Evolutionary conservation across 2,888 invertebrate species (phyloP).

Genomic region (Sarcophaga carnaria): DNA sequence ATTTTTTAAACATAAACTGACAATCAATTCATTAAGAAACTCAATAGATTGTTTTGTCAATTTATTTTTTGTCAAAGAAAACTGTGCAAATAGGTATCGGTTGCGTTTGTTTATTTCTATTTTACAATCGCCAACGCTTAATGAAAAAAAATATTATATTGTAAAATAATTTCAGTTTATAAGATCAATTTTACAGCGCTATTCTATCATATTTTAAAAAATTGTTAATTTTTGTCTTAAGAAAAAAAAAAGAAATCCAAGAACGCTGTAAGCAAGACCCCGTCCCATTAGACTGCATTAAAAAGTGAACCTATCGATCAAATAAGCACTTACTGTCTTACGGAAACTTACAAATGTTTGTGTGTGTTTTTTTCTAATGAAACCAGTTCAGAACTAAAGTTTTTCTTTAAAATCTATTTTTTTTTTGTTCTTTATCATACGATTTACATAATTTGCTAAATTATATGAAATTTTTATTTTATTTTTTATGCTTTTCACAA

Average conservation of each 20-base stretch:
- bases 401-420: conserved; percentile 23
- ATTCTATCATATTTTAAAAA: too few relatives aligned
- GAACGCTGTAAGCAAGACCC: conserved; percentile 33
- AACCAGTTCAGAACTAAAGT: conserved; percentile 57
- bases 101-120: too few relatives aligned
- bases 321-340: conserved; percentile 58
- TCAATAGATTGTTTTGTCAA: too few relatives aligned
- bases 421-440: background rate
- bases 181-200: too few relatives aligned
- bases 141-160: too few relatives aligned
- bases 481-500: background rate
- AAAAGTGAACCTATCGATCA: conserved; percentile 57
- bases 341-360: conserved; percentile 19
- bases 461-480: conserved; percentile 57
- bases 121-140: too few relatives aligned
- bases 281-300: conserved; percentile 26
- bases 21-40: too few relatives aligned
- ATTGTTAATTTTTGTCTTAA: background rate
- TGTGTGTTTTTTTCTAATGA: too few relatives aligned
- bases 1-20: too few relatives aligned
- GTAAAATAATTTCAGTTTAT: too few relatives aligned
- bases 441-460: conserved; percentile 60
- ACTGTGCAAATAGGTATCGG: too few relatives aligned
- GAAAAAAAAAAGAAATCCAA: background rate
- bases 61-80: too few relatives aligned